A percentile compares a stretch with the other conserved stretches of the same genome.
Evolutionary conservation across 2,113 vertebrate genomes (phyloP).

Genomic region (Neodontobutis hainanensis): DNA sequence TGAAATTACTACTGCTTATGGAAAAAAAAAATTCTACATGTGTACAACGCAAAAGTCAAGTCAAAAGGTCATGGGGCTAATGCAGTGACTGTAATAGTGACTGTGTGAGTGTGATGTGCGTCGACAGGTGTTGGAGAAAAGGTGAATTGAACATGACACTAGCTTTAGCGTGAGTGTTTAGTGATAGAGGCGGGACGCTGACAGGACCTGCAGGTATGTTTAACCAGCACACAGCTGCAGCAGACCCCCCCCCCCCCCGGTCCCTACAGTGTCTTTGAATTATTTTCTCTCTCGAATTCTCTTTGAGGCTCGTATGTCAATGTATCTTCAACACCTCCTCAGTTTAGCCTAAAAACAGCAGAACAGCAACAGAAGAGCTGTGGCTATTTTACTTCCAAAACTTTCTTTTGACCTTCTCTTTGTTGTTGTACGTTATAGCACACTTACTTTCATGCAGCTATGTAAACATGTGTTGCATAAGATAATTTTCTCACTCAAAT

Average conservation of each 20-base stretch:
- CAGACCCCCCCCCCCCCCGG: not conserved
- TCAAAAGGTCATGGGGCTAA: slow-evolving; percentile 1
- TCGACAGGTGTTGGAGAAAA: slow-evolving; percentile 25
- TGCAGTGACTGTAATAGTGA: not conserved
- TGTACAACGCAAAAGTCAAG: not conserved
- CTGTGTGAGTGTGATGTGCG: slow-evolving; percentile 22
- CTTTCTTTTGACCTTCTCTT: slow-evolving; percentile 12
- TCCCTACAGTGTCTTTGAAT: slow-evolving; percentile 1
- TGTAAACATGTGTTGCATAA: not conserved
- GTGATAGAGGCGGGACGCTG: not conserved
- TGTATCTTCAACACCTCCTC: slow-evolving; percentile 20
- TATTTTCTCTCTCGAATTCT: no score
- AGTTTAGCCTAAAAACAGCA: slow-evolving; percentile 16
- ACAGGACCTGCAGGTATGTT: slow-evolving; percentile 12
- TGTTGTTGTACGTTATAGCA: no score
- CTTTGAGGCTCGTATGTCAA: slow-evolving; percentile 7
- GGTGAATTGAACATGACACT: slow-evolving; percentile 23
- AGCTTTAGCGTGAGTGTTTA: not conserved
- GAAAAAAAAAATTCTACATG: no score
- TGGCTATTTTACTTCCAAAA: not conserved
- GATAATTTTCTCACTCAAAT: no score
- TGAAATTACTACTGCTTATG: no score
- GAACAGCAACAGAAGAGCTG: not conserved
- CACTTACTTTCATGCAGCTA: not conserved
- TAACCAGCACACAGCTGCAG: slow-evolving; percentile 7